Evolutionary conservation across 2,113 vertebrate genomes (phyloP), one percentile per base, ranked within the genome.

Genomic region (Alligator mississippiensis): DNA sequence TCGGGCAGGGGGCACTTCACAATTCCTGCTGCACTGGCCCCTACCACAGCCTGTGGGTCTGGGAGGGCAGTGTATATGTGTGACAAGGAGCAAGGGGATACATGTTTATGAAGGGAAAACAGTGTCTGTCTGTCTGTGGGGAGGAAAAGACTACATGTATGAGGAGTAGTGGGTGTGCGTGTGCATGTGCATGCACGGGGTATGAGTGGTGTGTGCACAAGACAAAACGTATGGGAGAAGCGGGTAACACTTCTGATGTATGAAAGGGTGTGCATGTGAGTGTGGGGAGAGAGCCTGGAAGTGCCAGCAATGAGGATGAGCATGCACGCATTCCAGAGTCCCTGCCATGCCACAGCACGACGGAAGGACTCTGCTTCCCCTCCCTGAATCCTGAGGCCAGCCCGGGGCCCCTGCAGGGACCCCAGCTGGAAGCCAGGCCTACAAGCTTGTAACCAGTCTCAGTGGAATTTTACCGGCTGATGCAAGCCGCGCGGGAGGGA

Each of bases 401-500:
- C 18, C 64, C 13, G 15, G 30, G 28, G 28, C 28, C 64, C 28
- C 30, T 68, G 28, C 82, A 47, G 3, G 76, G 83, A 72, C 4
- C 78, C 91, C 12, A 76, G 80, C 2, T 24, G 94, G 83, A 74
- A 92, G 66, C 92, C 90, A 93, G 83, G 85, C 77, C 89, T 89
- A 2, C 3, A n/a, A 87, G 22, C 88, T 68, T n/a, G 15, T 17
- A 9, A 19, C 30, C n/a, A 68, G 27, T 66, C 1, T 0, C n/a
- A 47, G 90, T 84, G 95, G 94, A 94, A 96, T 95, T 66, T 96
- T 90, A 76, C 54, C 58, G 58, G 30, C 1, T 5, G 0, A 74
- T 79, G 78, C 72, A 82, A 74, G 13, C 1, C 9, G 58, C 0
- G 54, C 25, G 0, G 80, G 14, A 68, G 2, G 76, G 91, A 30